Evolutionary conservation across 2,797 vertebrate genomes (phyloP).

Genomic region (Xenops minutus): DNA sequence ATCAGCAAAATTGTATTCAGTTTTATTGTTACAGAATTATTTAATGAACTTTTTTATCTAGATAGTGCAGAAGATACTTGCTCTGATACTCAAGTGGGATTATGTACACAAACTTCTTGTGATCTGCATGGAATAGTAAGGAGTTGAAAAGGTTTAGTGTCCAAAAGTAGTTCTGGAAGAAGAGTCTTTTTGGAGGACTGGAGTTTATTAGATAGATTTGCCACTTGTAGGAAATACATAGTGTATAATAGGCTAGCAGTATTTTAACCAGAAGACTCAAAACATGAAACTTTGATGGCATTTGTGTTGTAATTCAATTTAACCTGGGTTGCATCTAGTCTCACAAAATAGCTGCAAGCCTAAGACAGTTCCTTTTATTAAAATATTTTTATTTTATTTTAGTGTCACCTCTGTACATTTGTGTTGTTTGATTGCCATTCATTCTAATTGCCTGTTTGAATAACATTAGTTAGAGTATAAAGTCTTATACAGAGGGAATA

Average conservation of each 20-base stretch:
- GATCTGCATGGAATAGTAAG: neutral
- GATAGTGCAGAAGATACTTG: neutral
- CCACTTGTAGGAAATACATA: neutral
- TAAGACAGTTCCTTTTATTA: neutral
- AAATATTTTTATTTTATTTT: neutral
- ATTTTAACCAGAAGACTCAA: neutral
- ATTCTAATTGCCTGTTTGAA: neutral
- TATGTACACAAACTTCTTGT: neutral
- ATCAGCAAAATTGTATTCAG: neutral
- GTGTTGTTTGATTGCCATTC: neutral
- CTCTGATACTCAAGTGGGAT: neutral
- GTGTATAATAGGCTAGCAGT: neutral
- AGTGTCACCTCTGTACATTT: neutral
- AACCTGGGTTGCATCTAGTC: neutral
- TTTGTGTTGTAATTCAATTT: neutral
- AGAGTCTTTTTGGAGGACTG: neutral
- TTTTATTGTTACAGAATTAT: neutral
- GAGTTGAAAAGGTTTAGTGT: neutral
- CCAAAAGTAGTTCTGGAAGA: neutral
- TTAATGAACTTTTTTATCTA: neutral
- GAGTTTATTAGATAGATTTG: neutral
- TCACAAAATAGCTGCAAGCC: neutral
- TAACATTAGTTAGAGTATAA: neutral
- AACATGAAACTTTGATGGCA: neutral
- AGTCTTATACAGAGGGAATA: neutral